These are phyloP conservation scores for Lepidocyrtoides sp. DNA, from an alignment of 2,888 invertebrate genomes.

Conservation along the genomic window DNA sequence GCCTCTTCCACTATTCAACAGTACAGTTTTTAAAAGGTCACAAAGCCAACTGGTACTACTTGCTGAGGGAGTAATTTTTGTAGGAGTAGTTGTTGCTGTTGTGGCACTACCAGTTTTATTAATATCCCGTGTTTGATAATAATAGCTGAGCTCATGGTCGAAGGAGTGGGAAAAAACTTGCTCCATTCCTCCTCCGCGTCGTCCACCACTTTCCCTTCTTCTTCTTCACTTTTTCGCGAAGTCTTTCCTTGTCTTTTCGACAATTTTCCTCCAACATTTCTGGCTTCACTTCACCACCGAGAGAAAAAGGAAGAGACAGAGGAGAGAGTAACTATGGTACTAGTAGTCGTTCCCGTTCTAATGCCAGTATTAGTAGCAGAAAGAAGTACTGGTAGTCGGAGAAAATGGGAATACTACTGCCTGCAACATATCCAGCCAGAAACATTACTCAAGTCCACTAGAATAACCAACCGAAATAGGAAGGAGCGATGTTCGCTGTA, in stretches of 20 bases:
- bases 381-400: too few species aligned
- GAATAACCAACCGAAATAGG: background rate
- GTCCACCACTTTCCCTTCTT: slow-evolving; percentile 70
- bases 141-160: slow-evolving; percentile 56
- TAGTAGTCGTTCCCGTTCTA: background rate
- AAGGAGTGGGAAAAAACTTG: slow-evolving; percentile 58
- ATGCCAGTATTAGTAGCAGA: background rate
- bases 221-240: slow-evolving; percentile 55
- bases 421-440: background rate
- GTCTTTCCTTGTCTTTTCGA: slow-evolving; percentile 48
- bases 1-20: slow-evolving; percentile 59
- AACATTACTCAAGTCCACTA: slow-evolving; percentile 22
- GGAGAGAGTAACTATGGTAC: slow-evolving; percentile 43
- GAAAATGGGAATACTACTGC: slow-evolving; percentile 1
- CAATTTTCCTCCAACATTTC: slow-evolving; percentile 71
- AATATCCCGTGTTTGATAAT: slow-evolving; percentile 46
- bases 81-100: slow-evolving; percentile 31
- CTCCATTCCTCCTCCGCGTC: slow-evolving; percentile 64
- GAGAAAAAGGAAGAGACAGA: slow-evolving; percentile 14
- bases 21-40: slow-evolving; percentile 70
- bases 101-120: slow-evolving; percentile 49
- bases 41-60: slow-evolving; percentile 60
- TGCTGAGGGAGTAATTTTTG: slow-evolving; percentile 46
- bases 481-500: background rate
- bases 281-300: slow-evolving; percentile 36